A percentile compares a stretch with the other conserved stretches of the same genome.
phyloP scores from a whole-genome alignment of 2,797 vertebrate genomes.

The Notolabrus celidotus region DNA sequence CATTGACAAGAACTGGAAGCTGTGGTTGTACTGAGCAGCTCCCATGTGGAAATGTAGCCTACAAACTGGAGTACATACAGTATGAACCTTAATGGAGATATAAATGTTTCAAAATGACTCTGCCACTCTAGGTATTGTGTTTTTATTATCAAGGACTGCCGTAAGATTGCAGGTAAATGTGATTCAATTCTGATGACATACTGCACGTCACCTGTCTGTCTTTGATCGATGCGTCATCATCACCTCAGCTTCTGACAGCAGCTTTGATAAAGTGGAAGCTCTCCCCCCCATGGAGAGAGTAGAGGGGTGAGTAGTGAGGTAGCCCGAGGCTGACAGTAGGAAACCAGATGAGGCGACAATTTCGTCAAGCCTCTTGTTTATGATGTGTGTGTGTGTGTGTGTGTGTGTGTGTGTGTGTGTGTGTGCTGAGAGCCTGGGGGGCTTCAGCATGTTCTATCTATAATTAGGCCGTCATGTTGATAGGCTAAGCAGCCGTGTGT shows the following conservation, averaged over 20 bases:
- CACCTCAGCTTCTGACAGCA: background rate
- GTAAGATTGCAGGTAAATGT: background rate
- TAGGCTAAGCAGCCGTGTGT: background rate
- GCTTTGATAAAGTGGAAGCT: slow-evolving; percentile 18
- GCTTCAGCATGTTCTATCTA: slow-evolving; percentile 22
- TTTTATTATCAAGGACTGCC: background rate
- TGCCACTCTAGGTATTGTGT: background rate
- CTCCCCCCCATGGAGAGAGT: background rate
- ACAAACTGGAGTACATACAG: background rate
- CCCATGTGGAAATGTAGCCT: background rate
- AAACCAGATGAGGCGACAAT: slow-evolving; percentile 9
- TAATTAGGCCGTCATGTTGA: slow-evolving; percentile 29
- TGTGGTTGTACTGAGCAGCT: slow-evolving; percentile 8
- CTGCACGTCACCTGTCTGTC: background rate
- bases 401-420: slow-evolving; percentile 1
- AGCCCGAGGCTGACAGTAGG: slow-evolving; percentile 1
- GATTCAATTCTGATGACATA: slow-evolving; percentile 7
- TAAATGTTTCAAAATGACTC: slow-evolving; percentile 1
- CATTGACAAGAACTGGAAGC: background rate
- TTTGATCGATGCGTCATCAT: slow-evolving; percentile 12
- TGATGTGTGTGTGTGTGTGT: slow-evolving; percentile 12
- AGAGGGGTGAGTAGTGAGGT: background rate
- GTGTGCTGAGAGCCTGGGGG: slow-evolving; percentile 9
- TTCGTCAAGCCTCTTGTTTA: background rate
- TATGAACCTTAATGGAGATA: background rate